phyloP scores from a whole-genome alignment of 2,797 vertebrate species.

The Todus mexicanus region DNA sequence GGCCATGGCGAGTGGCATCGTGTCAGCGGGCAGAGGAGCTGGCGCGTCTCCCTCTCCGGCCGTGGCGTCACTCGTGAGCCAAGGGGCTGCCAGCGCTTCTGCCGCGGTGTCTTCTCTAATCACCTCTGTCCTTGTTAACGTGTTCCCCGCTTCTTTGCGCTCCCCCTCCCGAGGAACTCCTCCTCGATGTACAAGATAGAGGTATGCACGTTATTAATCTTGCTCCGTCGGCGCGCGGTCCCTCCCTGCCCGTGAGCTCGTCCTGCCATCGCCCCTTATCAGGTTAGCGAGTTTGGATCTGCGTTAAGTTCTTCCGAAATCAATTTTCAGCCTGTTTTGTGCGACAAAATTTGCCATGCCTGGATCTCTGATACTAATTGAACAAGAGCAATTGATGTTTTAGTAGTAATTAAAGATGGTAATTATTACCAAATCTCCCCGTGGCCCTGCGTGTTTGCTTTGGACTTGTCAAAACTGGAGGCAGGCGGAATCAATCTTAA shows the following conservation, averaged over 20 bases:
- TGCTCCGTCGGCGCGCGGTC: slow-evolving; percentile 11
- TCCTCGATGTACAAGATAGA: slow-evolving; percentile 35
- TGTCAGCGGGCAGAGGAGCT: accelerated
- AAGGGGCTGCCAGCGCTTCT: background rate
- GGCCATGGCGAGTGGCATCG: background rate
- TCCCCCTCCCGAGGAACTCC: slow-evolving; percentile 15
- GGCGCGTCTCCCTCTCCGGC: background rate
- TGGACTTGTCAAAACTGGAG: slow-evolving; percentile 76
- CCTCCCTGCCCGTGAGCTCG: slow-evolving; percentile 15
- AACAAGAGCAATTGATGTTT: slow-evolving; percentile 86
- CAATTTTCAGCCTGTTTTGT: slow-evolving; percentile 85
- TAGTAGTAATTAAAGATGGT: slow-evolving; percentile 84
- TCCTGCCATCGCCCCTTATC: slow-evolving; percentile 70
- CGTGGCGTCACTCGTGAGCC: accelerated
- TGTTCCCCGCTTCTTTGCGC: background rate
- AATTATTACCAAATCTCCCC: slow-evolving; percentile 81
- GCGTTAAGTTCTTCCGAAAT: slow-evolving; percentile 74
- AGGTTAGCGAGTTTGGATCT: slow-evolving; percentile 72
- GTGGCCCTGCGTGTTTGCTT: slow-evolving; percentile 72
- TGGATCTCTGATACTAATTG: slow-evolving; percentile 81
- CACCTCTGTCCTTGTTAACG: slow-evolving; percentile 34
- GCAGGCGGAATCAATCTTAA: slow-evolving; percentile 73
- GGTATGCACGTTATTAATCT: slow-evolving; percentile 59
- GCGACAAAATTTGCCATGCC: slow-evolving; percentile 74
- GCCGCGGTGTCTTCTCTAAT: background rate